Percentiles rank a stretch among this genome's conserved stretches.
phyloP scores from a whole-genome alignment of 2,888 invertebrate species.

The Agriopis aurantiaria region DNA sequence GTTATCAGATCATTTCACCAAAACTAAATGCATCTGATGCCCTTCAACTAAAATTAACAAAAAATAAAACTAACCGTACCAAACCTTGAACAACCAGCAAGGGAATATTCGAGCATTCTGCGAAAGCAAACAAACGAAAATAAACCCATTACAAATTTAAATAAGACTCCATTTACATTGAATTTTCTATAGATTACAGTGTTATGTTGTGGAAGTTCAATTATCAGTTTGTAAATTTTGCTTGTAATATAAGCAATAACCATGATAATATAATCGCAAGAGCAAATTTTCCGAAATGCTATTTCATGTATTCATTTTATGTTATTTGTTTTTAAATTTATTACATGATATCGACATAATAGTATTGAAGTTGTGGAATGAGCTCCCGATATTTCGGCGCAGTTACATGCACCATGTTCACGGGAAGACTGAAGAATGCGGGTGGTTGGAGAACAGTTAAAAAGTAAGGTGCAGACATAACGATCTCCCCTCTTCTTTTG shows the following conservation, averaged over 20 bases:
- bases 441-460: too few species aligned
- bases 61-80: constrained; percentile 7
- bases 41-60: constrained; percentile 24
- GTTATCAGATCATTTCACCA: background rate
- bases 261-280: background rate
- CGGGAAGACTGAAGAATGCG: too few species aligned
- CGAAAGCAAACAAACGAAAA: constrained; percentile 6
- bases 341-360: too few species aligned
- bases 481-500: too few species aligned
- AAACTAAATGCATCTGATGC: background rate
- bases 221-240: constrained; percentile 16
- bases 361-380: too few species aligned
- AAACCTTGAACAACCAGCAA: constrained; percentile 22
- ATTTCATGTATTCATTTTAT: too few species aligned
- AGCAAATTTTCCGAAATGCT: too few species aligned
- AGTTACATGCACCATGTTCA: too few species aligned
- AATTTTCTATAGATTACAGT: background rate
- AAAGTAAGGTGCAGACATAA: too few species aligned
- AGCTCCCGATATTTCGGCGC: too few species aligned
- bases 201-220: constrained; percentile 4
- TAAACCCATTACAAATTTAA: background rate
- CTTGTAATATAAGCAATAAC: background rate
- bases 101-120: constrained; percentile 32
- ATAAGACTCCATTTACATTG: constrained; percentile 5
- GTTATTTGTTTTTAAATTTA: too few species aligned